phyloP scores from a whole-genome alignment of 2,888 invertebrate species.

The Cybosia mesomella region DNA sequence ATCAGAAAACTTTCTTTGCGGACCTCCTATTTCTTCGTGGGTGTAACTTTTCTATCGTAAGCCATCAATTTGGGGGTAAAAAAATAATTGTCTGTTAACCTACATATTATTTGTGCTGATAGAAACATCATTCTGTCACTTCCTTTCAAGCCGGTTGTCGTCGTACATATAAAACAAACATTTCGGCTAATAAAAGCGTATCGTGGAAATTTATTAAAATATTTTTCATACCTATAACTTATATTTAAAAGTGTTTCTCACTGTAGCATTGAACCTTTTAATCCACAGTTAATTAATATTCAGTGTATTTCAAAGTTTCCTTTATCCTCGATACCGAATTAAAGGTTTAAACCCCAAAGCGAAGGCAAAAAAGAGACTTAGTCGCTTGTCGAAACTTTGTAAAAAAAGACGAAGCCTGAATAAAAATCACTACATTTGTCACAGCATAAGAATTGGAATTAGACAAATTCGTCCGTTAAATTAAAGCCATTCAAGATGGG shows the following conservation, averaged over 20 bases:
- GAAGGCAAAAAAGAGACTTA: conserved; percentile 48
- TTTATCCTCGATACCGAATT: conserved; percentile 45
- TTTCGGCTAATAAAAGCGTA: no score
- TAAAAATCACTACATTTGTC: conserved; percentile 85
- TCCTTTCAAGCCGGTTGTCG: no score
- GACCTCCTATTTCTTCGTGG: no score
- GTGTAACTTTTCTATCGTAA: no score
- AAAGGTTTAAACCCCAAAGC: conserved; percentile 46
- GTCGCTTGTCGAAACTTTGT: conserved; percentile 52
- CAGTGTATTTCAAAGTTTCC: conserved; percentile 43
- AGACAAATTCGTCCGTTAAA: conserved; percentile 86
- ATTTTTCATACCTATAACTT: not conserved
- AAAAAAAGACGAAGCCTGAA: conserved; percentile 67
- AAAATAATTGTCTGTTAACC: no score
- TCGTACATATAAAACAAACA: not conserved
- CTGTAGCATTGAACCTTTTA: conserved; percentile 22
- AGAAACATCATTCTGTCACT: no score
- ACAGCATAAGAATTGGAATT: conserved; percentile 85
- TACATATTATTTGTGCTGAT: no score
- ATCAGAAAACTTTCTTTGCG: no score
- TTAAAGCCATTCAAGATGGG: conserved; percentile 80
- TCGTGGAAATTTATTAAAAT: not conserved
- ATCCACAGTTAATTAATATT: conserved; percentile 56
- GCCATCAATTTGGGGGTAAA: no score
- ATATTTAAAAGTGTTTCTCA: not conserved